These are phyloP conservation scores for Callaeas wilsoni DNA, from an alignment of 2,113 vertebrate species.

Conservation along the genomic window DNA sequence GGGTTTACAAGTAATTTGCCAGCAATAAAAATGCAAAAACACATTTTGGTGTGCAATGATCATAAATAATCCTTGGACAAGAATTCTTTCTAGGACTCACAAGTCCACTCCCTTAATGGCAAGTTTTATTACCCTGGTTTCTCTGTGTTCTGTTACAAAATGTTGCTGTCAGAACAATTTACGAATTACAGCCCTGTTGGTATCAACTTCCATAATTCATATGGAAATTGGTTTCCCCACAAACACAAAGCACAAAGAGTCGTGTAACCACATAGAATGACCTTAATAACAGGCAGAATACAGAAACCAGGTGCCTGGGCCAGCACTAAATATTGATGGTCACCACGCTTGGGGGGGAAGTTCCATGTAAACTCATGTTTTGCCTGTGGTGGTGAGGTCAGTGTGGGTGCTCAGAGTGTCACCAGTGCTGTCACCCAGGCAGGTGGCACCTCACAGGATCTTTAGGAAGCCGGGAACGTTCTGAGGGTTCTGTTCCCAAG, in stretches of 20 bases:
- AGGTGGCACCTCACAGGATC: not conserved
- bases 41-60: constrained; percentile 35
- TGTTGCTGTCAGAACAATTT: constrained; percentile 1
- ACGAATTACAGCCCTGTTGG: not conserved
- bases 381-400: not conserved
- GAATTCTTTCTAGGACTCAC: constrained; percentile 21
- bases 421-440: not conserved
- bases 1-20: constrained; percentile 55
- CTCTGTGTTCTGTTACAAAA: constrained; percentile 5
- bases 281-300: not conserved
- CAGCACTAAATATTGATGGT: not conserved
- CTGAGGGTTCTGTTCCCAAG: constrained; percentile 23
- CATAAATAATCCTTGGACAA: constrained; percentile 54
- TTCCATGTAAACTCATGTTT: not conserved
- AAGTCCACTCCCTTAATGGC: constrained; percentile 9
- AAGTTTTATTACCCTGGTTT: constrained; percentile 25
- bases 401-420: not conserved
- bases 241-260: not conserved
- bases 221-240: not conserved
- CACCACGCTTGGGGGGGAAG: not conserved
- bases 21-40: constrained; percentile 57
- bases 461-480: not conserved
- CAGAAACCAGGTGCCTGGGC: not conserved
- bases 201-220: not conserved
- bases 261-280: not conserved